Evolutionary conservation across 30 jellyfish, hydroid and myxozoan genomes (phyloP), one percentile per base, ranked within the genome.

Genomic region (Rhopilema esculentum): DNA sequence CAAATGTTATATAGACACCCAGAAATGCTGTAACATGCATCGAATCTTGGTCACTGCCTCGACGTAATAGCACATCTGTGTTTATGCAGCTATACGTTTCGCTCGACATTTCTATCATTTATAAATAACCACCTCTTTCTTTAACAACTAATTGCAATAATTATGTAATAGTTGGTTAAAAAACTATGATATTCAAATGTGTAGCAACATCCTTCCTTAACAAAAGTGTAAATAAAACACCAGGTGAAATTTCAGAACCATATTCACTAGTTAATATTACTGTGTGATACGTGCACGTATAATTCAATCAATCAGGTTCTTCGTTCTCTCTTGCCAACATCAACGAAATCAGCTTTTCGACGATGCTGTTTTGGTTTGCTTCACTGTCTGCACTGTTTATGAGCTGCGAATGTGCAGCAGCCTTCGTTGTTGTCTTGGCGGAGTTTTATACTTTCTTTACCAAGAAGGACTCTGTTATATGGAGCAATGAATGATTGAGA

Each of bases 11-110:
- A 84, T 70, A 83, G 0, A 83, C 26, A 48, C 62, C 69, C 16
- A 69, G 72, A 32, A 83, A 69, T 9, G 49, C 85, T 8, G 32
- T 31, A 23, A 82, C 32, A 72, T 66, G 69, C 65, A 49, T 50
- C 72, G 92, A 69, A 16, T 77, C 18, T n/a, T 83, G 85, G 72
- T 23, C 49, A 24, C 57, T 81, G 33, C 48, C n/a, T 16, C 85
- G 92, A 69, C 49, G 49, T 8, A 51, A 48, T 18, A 83, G 77
- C 15, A 69, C 69, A 2, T 48, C 73, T 9, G 91, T 20, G 65
- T 70, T 25, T 18, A 81, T 16, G 51, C 91, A 81, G 50, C 51
- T 12, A 2, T 40, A 12, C 57, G 57, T 2, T 40, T 12, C 57
- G 12, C 57, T 40, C 57, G 6, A 2, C 57, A 40, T 40, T 12